Base-by-base conservation (phyloP, 92 coral and sea anemone species). In the Actinernus sp. region DNA sequence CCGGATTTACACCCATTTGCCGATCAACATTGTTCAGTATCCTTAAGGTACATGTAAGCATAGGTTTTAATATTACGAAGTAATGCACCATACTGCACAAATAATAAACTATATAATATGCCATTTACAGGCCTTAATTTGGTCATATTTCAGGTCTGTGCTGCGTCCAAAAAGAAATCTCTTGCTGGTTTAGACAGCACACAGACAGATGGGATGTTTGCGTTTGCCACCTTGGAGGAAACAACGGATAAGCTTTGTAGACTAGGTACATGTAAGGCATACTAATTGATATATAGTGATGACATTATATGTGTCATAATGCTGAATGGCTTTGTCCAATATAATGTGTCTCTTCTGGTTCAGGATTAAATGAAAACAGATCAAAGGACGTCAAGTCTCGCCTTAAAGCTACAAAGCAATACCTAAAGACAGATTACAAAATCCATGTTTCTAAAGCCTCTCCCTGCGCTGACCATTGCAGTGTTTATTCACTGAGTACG, bases 1-100 rank as follows among this genome's bases (percentile, higher is more conserved):
- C 61, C 26, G 26, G 39, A 21, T 62, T 74, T 39, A 55, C 26
- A 33, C 60, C 61, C 50, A 32, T 73, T 25, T 61, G 71, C 39
- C 48, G 80, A 24, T 61, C 80, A 36, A 58, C 80, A 17, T 55
- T 61, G 18, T 51, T 51, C 18, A 60, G 67, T 18, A 49, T 66
- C 34, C 48, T 66, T 16, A 66, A 66, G 74, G 74, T 51, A 28
- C 34, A 45, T 33, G 13, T 36, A 4, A 4, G 51, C 18, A 11
- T 45, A 45, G n/a, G n/a, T n/a, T n/a, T n/a, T n/a, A n/a, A n/a
- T n/a, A n/a, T n/a, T n/a, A n/a, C n/a, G n/a, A n/a, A n/a, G n/a
- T n/a, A n/a, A n/a, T n/a, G n/a, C n/a, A n/a, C n/a, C n/a, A n/a
- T n/a, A n/a, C n/a, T n/a, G n/a, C n/a, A n/a, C n/a, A n/a, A n/a